Base-by-base conservation (phyloP, 2,113 vertebrate genomes). In the Xiphophorus hellerii region DNA sequence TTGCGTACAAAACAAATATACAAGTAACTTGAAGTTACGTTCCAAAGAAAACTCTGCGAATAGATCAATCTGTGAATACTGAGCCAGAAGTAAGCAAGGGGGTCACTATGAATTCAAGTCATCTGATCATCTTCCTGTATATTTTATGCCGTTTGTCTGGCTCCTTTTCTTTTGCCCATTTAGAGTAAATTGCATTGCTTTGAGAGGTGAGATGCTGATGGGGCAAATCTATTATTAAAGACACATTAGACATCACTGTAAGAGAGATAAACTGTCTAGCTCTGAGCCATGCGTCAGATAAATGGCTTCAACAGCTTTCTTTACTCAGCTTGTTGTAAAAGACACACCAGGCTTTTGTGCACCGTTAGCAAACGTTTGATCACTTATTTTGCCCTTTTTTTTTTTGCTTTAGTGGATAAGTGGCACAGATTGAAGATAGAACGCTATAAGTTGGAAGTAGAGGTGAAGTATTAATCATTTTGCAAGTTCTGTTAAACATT, bases 191-290 rank as follows among this genome's bases (percentile, higher is more conserved):
- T 73, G 42, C 69, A 80, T 70, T 69, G 67, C 71, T 28, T 78
- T 76, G 73, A 80, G 73, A 87, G 77, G 76, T 83, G 80, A 87
- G 82, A 80, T 87, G 92, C 92, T 92, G 92, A 93, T 87, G 83
- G 85, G 81, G 90, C 85, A 33, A 84, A 89, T 91, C 66, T 91
- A 78, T 93, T 93, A 93, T 92, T 90, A 90, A 93, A 86, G 90
- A 89, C 9, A 14, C 89, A 92, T 91, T 89, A 91, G 87, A 80
- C 81, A 81, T 83, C 66, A 71, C 27, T 39, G 77, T n/a, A 25
- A 74, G 78, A 65, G 42, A 76, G 76, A 78, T 84, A 11, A 84
- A 82, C 68, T 76, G 54, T 81, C 69, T 71, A 37, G 69, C 66
- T 44, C 65, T 54, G 0, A 69, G 69, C 78, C 31, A 58, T 54